These are phyloP conservation scores for Dolichallabes microphthalmus DNA, from an alignment of 2,113 vertebrate genomes.

Conservation along the genomic window DNA sequence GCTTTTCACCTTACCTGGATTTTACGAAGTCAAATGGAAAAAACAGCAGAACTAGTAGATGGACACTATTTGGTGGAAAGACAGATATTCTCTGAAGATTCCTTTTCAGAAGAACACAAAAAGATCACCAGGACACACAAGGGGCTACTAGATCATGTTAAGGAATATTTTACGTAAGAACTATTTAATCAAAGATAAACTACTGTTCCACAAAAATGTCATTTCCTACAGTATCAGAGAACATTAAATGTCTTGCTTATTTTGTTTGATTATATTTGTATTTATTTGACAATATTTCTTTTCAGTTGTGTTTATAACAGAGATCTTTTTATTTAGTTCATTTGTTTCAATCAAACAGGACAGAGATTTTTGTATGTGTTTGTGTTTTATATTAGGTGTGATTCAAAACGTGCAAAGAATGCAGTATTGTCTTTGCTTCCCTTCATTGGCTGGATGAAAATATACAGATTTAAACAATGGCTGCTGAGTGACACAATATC, in stretches of 20 bases:
- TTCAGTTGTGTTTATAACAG: background rate
- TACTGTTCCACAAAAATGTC: background rate
- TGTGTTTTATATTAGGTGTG: conserved; percentile 73
- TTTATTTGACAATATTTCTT: background rate
- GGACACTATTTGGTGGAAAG: conserved; percentile 81
- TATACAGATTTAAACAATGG: conserved; percentile 84
- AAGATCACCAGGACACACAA: conserved; percentile 79
- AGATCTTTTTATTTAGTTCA: too few relatives aligned
- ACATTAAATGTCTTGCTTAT: background rate
- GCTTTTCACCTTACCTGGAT: background rate
- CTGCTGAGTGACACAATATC: conserved; percentile 85
- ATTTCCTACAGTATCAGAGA: background rate
- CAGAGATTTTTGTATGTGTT: background rate
- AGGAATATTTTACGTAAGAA: conserved; percentile 80
- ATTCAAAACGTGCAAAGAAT: conserved; percentile 76
- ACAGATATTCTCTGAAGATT: conserved; percentile 82
- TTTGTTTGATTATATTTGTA: background rate
- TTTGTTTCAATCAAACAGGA: background rate
- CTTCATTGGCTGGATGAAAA: conserved; percentile 81
- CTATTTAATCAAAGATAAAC: background rate
- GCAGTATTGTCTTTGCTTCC: conserved; percentile 77
- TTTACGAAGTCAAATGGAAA: conserved; percentile 7
- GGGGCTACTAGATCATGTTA: conserved; percentile 77
- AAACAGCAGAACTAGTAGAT: conserved; percentile 75
- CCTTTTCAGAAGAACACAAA: conserved; percentile 77